Base-by-base conservation (phyloP, 2,888 invertebrate species). In the Dorcus hopei region DNA sequence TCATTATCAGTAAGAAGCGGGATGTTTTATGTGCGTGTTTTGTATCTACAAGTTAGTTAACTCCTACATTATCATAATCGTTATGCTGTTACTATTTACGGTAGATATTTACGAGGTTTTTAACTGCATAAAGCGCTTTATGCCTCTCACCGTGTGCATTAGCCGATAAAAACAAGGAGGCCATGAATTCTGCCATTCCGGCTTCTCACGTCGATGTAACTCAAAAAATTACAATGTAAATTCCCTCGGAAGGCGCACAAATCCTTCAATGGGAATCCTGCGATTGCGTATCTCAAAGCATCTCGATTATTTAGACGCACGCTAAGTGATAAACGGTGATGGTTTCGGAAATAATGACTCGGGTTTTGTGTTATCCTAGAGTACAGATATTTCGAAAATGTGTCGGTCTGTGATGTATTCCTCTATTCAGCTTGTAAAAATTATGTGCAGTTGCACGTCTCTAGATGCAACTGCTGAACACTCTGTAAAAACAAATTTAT, bases 241-340 rank as follows among this genome's bases (percentile, higher is more conserved):
- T 48, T 19, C 48, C n/a, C 48, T 23, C 19, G 9, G 11, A 14
- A 14, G 48, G n/a, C n/a, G 48, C 48, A 23, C 26, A 48, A 48
- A 48, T 48, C 26, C 9, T 48, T 48, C 48, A 48, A 48, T 48
- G 26, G 19, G 48, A 14, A 48, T 16, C 42, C 42, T 5, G 7
- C 48, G n/a, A 19, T 16, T 48, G 48, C 48, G 19, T 48, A 16
- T 48, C 11, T 48, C 48, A 16, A 14, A 16, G 16, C 41, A n/a
- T 41, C 52, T 33, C 41, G 41, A 43, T 26, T 42, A 52, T 52
- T 50, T 38, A 50, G 38, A 50, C 11, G 38, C 50, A 38, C 50
- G 16, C 11, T 50, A 38, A 50, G n/a, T 14, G 41, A 41, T 41
- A 41, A 41, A 41, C 41, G 41, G 11, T 11, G n/a, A 14, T 41